Conservation (phyloP, 37 sponge, comb jelly and placozoan species). For the Mnemiopsis leidyi region DNA sequence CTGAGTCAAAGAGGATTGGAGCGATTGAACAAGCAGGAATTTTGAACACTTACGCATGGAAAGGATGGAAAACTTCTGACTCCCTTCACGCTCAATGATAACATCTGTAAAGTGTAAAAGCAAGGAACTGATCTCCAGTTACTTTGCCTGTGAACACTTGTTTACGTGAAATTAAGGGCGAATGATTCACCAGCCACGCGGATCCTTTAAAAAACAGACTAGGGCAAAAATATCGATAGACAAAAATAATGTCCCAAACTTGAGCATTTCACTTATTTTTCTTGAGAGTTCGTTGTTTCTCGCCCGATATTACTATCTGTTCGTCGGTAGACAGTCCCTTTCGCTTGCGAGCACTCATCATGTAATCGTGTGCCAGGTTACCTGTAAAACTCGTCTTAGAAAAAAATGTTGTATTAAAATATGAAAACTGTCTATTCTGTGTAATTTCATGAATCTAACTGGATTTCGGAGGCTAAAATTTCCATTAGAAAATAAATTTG, state of each 20-base stretch:
- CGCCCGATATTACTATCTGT: constrained; percentile 90
- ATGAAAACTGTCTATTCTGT: no score
- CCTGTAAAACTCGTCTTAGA: neutral
- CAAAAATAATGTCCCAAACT: neutral
- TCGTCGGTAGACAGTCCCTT: constrained; percentile 88
- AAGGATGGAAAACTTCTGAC: constrained; percentile 67
- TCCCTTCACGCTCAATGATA: neutral
- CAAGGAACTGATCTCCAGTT: no score
- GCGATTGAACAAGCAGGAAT: constrained; percentile 70
- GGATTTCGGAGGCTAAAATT: no score
- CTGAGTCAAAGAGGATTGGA: constrained; percentile 69
- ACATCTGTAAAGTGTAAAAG: neutral
- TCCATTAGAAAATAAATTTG: no score
- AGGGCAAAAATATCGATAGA: neutral
- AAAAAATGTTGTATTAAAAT: no score
- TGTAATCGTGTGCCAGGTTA: constrained; percentile 86
- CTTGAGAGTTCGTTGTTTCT: constrained; percentile 93
- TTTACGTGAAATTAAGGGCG: no score
- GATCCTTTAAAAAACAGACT: neutral
- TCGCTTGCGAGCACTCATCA: constrained; percentile 82
- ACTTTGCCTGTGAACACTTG: no score
- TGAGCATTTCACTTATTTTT: constrained; percentile 66
- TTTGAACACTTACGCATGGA: constrained; percentile 73
- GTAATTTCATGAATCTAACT: no score
- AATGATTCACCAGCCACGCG: no score